phyloP scores from a whole-genome alignment of 2,113 vertebrate genomes.

The mouse (Mus musculus) region GRCm39 chrX:22363501-22364000 shows the following conservation, averaged over 20 bases:
- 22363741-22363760: not conserved
- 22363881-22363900: not conserved
- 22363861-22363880: not conserved
- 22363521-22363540: not conserved
- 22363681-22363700: not conserved
- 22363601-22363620: not conserved
- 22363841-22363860: not conserved
- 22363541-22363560: not conserved
- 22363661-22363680: not conserved
- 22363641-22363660: not conserved
- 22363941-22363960: not conserved
- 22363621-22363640: not conserved
- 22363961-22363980: not conserved
- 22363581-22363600: not conserved
- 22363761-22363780: not conserved
- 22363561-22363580: not conserved
- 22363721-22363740: not conserved
- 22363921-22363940: not conserved
- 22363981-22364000: not conserved
- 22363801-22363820: not conserved
- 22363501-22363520: not conserved
- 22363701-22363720: not conserved
- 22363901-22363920: not conserved
- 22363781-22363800: not conserved
- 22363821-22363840: not conserved